phyloP scores from a whole-genome alignment of 2,113 vertebrate genomes.

The Gavia stellata region DNA sequence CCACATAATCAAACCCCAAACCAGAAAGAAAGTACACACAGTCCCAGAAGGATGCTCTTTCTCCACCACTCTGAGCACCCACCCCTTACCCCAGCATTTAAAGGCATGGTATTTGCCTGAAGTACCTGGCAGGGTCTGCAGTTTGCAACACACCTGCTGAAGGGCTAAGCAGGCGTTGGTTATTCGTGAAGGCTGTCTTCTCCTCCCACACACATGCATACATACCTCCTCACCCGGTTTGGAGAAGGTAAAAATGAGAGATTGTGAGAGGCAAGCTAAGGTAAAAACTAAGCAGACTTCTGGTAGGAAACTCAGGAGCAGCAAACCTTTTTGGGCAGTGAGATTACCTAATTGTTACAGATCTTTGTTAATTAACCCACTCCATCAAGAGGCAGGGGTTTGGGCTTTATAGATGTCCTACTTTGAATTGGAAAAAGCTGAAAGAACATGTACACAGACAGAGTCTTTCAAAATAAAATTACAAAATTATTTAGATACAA shows the following conservation, averaged over 20 bases:
- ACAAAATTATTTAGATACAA: neutral
- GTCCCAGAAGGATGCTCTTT: neutral
- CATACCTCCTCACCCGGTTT: fast-evolving
- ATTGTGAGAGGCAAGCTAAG: neutral
- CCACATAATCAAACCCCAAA: neutral
- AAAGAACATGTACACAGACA: neutral
- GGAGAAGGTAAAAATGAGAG: neutral
- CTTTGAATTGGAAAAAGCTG: neutral
- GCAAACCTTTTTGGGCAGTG: neutral
- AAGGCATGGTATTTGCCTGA: neutral
- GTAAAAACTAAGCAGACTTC: neutral
- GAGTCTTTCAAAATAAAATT: neutral
- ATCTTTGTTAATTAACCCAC: neutral
- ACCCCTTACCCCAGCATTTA: neutral
- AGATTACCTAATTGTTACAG: neutral
- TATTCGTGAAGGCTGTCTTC: neutral
- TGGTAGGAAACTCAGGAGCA: neutral
- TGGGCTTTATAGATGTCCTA: neutral
- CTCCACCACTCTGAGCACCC: neutral
- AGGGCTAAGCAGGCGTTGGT: neutral
- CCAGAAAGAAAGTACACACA: neutral
- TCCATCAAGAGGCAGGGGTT: neutral
- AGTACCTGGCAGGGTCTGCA: neutral
- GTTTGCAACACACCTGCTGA: neutral
- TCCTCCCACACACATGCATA: too few relatives aligned